A percentile compares a stretch with the other conserved stretches of the same genome.
Evolutionary conservation across 2,888 invertebrate species (phyloP).

Genomic region (Temnothorax rugatulus): DNA sequence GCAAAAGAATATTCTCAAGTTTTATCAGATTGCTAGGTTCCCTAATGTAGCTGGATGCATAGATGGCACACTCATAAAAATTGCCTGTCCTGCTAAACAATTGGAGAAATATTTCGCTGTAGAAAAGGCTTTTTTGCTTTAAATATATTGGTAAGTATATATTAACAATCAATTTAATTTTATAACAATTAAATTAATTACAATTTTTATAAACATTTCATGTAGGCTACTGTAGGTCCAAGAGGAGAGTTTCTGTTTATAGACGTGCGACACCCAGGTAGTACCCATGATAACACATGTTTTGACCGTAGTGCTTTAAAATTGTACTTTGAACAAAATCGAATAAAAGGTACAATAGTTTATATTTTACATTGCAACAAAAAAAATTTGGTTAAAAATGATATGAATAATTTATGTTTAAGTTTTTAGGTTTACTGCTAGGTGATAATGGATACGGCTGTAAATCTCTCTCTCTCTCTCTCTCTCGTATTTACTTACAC

Average conservation of each 20-base stretch:
- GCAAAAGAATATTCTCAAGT: neutral
- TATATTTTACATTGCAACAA: too few relatives aligned
- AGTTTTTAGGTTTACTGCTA: neutral
- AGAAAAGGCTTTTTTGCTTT: conserved; percentile 2
- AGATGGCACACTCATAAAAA: neutral
- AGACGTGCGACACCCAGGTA: neutral
- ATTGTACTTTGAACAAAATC: neutral
- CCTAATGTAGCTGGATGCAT: neutral
- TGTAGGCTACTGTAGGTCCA: neutral
- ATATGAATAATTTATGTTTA: neutral
- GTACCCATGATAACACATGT: conserved; percentile 7
- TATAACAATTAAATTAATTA: neutral
- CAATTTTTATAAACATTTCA: neutral
- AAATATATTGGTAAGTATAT: conserved; percentile 11
- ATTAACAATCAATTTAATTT: conserved; percentile 4
- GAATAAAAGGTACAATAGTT: conserved; percentile 1
- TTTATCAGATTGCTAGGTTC: conserved; percentile 1
- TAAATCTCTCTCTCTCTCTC: too few relatives aligned
- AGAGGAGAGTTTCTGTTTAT: conserved; percentile 9
- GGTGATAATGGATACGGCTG: neutral
- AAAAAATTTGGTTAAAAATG: neutral
- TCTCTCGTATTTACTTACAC: conserved; percentile 15
- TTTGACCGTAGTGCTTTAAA: conserved; percentile 9
- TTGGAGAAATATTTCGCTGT: neutral
- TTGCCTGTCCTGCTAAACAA: neutral